Base-by-base conservation (phyloP, 2,797 vertebrate species). In the Rhodeus uyekii region DNA sequence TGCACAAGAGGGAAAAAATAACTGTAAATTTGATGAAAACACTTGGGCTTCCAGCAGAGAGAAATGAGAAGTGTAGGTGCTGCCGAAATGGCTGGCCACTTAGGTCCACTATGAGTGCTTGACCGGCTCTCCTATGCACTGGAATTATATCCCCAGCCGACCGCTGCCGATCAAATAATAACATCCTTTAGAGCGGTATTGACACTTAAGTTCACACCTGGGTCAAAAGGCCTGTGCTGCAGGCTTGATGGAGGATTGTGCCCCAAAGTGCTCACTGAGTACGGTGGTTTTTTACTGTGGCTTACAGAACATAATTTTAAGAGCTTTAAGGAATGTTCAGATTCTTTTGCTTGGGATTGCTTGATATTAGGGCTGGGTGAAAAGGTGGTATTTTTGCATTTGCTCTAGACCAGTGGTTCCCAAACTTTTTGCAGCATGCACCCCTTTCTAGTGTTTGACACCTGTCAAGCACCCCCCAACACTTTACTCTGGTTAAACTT, bases 11-110 rank as follows among this genome's bases (percentile, higher is more conserved):
- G 76, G 78, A 38, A 81, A 83, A 81, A 84, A 73, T 64, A 83
- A 77, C 87, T 64, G 61, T 68, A 81, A 53, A 38, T 85, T 50
- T 68, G 78, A 83, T 84, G 80, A 61, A 84, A 80, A 81, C 58
- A 73, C 76, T 80, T 60, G 34, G 38, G 65, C 63, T 39, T 87
- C 84, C 84, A 80, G 72, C 71, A 64, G 79, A 82, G 80, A 64
- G 78, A 73, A 72, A 68, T 55, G 53, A 34, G 32, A 58, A 76
- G 38, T 82, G 19, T 46, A 44, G 67, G 58, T 76, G 61, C 2
- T 8, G 42, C 63, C 18, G 53, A 83, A 48, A 64, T 71, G 29
- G 71, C 76, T 32, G 55, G 79, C 76, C 58, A 76, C 80, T 81
- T 78, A 67, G 58, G 84, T 81, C 74, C 55, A 42, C 50, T 78